phyloP scores from a whole-genome alignment of 2,888 invertebrate species.

The Gandaritis pyraliata region DNA sequence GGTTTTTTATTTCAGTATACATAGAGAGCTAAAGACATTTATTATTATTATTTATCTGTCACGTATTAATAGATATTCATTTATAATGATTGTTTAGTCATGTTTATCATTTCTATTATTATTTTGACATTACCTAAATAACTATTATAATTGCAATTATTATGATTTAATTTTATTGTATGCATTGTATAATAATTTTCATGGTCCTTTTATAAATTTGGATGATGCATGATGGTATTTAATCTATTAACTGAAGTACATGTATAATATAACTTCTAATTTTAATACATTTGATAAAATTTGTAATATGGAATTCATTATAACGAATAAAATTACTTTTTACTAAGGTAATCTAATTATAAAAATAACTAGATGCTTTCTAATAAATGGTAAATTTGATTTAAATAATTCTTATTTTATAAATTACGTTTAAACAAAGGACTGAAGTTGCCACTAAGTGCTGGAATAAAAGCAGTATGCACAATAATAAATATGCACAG shows the following conservation, averaged over 20 bases:
- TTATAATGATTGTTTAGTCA: slow-evolving; percentile 47
- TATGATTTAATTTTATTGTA: slow-evolving; percentile 19
- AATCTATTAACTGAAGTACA: slow-evolving; percentile 14
- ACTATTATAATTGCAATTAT: slow-evolving; percentile 11
- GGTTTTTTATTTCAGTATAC: slow-evolving; percentile 42
- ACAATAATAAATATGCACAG: slow-evolving; percentile 54
- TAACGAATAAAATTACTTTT: neutral
- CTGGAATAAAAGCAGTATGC: slow-evolving; percentile 51
- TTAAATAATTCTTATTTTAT: slow-evolving; percentile 12
- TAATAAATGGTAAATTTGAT: slow-evolving; percentile 1
- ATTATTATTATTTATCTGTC: slow-evolving; percentile 53
- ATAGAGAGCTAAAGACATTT: slow-evolving; percentile 54
- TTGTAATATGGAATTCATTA: neutral
- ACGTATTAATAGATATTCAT: slow-evolving; percentile 55
- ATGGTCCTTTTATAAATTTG: slow-evolving; percentile 11
- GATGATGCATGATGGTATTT: slow-evolving; percentile 8
- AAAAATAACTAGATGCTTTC: slow-evolving; percentile 9
- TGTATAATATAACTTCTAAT: neutral
- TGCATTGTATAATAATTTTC: slow-evolving; percentile 1
- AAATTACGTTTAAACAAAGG: slow-evolving; percentile 27
- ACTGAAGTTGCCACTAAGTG: slow-evolving; percentile 45
- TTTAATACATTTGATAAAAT: slow-evolving; percentile 15
- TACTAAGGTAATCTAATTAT: neutral
- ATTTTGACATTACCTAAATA: slow-evolving; percentile 25
- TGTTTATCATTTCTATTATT: slow-evolving; percentile 29